Percentiles rank a stretch among this genome's conserved stretches.
phyloP scores from a whole-genome alignment of 2,797 vertebrate species.

The Martes flavigula region DNA sequence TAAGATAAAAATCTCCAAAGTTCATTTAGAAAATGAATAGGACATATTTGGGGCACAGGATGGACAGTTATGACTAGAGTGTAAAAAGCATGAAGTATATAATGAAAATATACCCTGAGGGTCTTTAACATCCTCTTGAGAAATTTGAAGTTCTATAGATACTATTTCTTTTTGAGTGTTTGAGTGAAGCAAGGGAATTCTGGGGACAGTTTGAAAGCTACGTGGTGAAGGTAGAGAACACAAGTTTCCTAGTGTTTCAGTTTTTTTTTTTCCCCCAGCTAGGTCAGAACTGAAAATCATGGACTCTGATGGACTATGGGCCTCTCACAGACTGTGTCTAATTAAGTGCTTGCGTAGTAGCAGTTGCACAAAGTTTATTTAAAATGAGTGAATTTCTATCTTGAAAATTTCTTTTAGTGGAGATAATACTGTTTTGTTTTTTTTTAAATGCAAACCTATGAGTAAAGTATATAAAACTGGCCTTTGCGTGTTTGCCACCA shows the following conservation, averaged over 20 bases:
- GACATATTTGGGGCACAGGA: not conserved
- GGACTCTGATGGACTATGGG: not conserved
- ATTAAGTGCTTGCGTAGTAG: not conserved
- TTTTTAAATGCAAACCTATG: conserved; percentile 6
- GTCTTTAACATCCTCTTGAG: conserved; percentile 3
- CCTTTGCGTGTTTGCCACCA: not conserved
- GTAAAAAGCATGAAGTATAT: not conserved
- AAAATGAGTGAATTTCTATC: conserved; percentile 29
- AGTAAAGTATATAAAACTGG: conserved; percentile 3
- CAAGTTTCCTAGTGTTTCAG: not conserved
- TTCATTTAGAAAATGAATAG: not conserved
- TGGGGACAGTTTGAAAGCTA: not conserved
- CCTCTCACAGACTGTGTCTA: not conserved
- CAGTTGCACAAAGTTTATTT: not conserved
- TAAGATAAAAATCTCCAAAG: not conserved
- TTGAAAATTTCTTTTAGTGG: not conserved
- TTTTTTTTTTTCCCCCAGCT: not conserved
- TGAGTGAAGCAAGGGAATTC: not conserved
- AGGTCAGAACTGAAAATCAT: not conserved
- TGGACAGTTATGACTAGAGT: not conserved
- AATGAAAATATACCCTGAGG: not conserved
- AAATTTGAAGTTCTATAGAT: not conserved
- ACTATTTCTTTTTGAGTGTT: conserved; percentile 29
- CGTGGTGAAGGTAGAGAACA: not conserved
- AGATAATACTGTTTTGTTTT: not conserved